Evolutionary conservation across 2,797 vertebrate species (phyloP).

Genomic region (Neosalanx taihuensis): DNA sequence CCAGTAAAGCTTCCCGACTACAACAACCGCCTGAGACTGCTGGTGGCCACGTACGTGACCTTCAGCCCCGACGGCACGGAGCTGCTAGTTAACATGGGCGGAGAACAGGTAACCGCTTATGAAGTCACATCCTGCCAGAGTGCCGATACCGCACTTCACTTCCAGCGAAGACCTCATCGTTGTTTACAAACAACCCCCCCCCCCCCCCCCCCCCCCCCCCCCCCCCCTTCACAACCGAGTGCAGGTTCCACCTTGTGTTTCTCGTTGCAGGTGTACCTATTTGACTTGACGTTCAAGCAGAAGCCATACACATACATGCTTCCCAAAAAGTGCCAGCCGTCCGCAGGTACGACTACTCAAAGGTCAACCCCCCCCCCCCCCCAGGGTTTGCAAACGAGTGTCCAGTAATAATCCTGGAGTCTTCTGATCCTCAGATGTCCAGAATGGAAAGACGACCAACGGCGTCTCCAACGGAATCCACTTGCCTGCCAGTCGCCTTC

Average conservation of each 20-base stretch:
- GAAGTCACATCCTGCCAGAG: too few species aligned
- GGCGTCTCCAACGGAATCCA: conserved; percentile 89
- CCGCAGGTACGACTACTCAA: conserved; percentile 72
- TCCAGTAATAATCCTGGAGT: conserved; percentile 15
- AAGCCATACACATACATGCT: conserved; percentile 92
- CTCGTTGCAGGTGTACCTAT: conserved; percentile 87
- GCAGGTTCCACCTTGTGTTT: background rate
- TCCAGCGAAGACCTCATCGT: too few species aligned
- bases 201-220: too few species aligned
- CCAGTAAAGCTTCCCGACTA: conserved; percentile 96
- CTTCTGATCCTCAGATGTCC: conserved; percentile 76
- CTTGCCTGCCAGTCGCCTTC: conserved; percentile 85
- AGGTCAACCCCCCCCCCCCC: too few species aligned
- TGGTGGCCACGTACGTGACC: conserved; percentile 96
- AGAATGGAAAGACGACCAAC: conserved; percentile 92
- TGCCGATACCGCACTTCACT: too few species aligned
- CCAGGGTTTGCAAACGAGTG: background rate
- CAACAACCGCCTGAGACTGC: conserved; percentile 90
- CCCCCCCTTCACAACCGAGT: background rate
- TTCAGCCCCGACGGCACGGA: conserved; percentile 98
- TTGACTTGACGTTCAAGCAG: conserved; percentile 96
- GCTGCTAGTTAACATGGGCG: conserved; percentile 98
- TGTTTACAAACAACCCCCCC: too few species aligned
- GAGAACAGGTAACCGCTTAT: conserved; percentile 84
- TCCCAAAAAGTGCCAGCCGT: conserved; percentile 87